Conservation (phyloP, 2,888 invertebrate species). For the Chymomyza amoena region DNA sequence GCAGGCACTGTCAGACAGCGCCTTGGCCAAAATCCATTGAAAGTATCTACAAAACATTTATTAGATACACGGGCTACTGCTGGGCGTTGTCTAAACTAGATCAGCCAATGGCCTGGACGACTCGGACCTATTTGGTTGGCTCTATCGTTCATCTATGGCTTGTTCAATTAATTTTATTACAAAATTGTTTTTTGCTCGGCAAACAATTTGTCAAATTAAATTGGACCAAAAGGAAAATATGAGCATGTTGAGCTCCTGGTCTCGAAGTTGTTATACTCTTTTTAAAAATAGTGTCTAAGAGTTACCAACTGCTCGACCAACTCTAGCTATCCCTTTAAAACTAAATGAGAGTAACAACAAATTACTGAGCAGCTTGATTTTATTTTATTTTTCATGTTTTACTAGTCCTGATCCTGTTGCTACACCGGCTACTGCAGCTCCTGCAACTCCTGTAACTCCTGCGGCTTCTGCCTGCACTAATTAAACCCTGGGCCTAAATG, state of each 20-base stretch:
- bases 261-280: not conserved
- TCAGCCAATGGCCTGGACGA: conserved; percentile 20
- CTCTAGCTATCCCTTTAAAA: not conserved
- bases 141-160: conserved; percentile 3
- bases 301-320: not conserved
- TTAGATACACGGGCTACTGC: conserved; percentile 51
- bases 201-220: conserved; percentile 64
- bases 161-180: conserved; percentile 69
- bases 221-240: conserved; percentile 16
- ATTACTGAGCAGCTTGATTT: not conserved
- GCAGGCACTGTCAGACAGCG: conserved; percentile 1
- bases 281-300: not conserved
- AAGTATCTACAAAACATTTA: conserved; percentile 48
- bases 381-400: not conserved
- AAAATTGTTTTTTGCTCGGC: conserved; percentile 44
- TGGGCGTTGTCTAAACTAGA: conserved; percentile 53
- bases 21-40: not conserved
- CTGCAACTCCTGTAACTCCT: conserved; percentile 6
- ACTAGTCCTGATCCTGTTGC: conserved; percentile 7
- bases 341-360: not conserved
- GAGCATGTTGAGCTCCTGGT: conserved; percentile 4
- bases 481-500: conserved; percentile 37
- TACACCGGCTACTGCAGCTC: conserved; percentile 5
- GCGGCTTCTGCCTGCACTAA: conserved; percentile 36
- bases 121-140: conserved; percentile 21